Percentiles rank a stretch among this genome's conserved stretches.
Conservation (phyloP, 2,797 vertebrate species). For the Hydrophis major region DNA sequence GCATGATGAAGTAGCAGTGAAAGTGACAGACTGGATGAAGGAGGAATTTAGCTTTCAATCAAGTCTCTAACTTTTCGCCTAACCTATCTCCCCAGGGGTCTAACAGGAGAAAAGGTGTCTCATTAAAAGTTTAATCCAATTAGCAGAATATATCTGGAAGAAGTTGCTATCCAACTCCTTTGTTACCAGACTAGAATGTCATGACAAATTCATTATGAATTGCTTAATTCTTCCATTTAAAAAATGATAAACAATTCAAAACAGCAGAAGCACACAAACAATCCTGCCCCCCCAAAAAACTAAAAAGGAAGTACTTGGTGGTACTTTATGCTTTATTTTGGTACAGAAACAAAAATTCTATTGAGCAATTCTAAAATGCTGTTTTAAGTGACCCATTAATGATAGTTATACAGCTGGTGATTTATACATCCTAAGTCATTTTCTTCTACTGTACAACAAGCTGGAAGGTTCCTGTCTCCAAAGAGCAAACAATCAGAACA, state of each 20-base stretch:
- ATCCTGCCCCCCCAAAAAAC: not conserved
- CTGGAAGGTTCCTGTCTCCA: not conserved
- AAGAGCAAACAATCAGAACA: not conserved
- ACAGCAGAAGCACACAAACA: not conserved
- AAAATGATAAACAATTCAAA: not conserved
- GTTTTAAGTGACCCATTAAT: not conserved
- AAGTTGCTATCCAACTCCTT: not conserved
- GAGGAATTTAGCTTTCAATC: not conserved
- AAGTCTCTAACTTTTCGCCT: not conserved
- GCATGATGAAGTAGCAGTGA: not conserved
- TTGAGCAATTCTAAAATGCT: not conserved
- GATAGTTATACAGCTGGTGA: not conserved
- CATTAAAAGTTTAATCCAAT: not conserved
- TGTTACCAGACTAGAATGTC: not conserved
- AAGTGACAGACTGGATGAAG: not conserved
- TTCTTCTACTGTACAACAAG: not conserved
- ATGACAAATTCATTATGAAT: not conserved
- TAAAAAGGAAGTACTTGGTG: not conserved
- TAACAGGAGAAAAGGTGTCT: not conserved
- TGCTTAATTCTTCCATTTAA: not conserved
- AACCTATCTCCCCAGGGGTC: not conserved
- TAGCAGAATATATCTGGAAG: not conserved
- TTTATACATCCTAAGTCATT: not conserved
- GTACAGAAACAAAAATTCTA: not conserved
- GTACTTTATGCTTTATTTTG: not conserved